These are phyloP conservation scores for Thunnus albacares DNA, from an alignment of 2,797 vertebrate genomes.

Conservation along the genomic window DNA sequence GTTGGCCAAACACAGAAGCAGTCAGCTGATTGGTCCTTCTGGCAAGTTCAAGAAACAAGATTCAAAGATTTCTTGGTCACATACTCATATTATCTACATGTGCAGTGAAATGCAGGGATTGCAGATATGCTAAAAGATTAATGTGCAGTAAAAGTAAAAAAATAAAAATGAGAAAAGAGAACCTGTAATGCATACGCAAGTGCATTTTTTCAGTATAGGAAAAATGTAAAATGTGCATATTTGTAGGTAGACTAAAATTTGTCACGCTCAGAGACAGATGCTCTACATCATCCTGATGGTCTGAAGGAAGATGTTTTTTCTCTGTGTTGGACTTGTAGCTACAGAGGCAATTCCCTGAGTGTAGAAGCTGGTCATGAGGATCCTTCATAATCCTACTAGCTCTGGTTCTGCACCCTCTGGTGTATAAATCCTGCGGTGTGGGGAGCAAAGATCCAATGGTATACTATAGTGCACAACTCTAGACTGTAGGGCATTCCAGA, in stretches of 20 bases:
- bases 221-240: no score
- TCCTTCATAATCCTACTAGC: not conserved
- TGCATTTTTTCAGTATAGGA: no score
- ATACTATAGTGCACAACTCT: no score
- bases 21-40: slow-evolving; percentile 19
- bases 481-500: no score
- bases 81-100: not conserved
- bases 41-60: not conserved
- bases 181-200: no score
- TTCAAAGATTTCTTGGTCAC: not conserved
- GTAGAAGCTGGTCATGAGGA: not conserved
- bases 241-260: no score
- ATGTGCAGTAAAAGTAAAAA: not conserved
- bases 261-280: no score
- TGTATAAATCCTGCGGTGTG: not conserved
- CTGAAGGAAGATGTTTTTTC: not conserved
- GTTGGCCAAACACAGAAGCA: slow-evolving; percentile 13
- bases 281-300: not conserved
- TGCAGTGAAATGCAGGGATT: not conserved
- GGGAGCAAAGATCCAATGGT: no score
- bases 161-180: not conserved
- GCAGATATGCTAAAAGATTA: not conserved
- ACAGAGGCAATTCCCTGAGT: not conserved
- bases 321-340: not conserved
- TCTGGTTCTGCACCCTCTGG: not conserved